These are phyloP conservation scores for Sander vitreus DNA, from an alignment of 2,113 vertebrate species.

Conservation along the genomic window DNA sequence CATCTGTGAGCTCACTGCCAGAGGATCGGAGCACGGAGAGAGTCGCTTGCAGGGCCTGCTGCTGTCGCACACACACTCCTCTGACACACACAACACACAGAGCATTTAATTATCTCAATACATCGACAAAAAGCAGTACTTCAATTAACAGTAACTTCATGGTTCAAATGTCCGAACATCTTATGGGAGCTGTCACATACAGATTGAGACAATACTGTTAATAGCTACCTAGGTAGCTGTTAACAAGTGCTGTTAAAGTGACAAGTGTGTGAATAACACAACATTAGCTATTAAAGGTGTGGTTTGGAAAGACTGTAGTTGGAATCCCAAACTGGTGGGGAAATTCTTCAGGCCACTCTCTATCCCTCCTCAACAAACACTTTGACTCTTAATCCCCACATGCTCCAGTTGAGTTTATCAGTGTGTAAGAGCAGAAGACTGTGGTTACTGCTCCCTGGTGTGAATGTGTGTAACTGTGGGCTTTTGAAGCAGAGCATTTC, in stretches of 20 bases:
- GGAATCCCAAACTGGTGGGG: not conserved
- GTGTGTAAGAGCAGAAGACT: conserved; percentile 13
- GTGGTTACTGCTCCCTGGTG: conserved; percentile 15
- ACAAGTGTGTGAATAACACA: conserved; percentile 27
- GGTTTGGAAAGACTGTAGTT: not conserved
- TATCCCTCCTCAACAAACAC: conserved; percentile 21
- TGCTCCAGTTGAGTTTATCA: conserved; percentile 5
- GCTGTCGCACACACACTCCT: conserved; percentile 75
- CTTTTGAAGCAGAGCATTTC: conserved; percentile 7
- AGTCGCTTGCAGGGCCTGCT: conserved; percentile 77
- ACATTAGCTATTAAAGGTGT: not conserved
- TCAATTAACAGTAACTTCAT: not conserved
- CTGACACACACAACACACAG: conserved; percentile 74
- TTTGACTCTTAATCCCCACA: conserved; percentile 14
- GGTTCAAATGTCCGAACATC: conserved; percentile 7
- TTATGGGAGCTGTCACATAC: conserved; percentile 8
- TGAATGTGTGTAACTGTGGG: conserved; percentile 20
- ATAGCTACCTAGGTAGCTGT: conserved; percentile 11
- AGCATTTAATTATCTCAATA: not conserved
- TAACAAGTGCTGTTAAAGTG: conserved; percentile 18
- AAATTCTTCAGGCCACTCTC: not conserved
- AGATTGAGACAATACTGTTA: not conserved
- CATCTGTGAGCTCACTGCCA: conserved; percentile 77
- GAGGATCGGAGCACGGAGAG: conserved; percentile 78
- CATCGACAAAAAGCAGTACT: not conserved